These are phyloP conservation scores for Drosophila mercatorum DNA, from an alignment of 2,888 invertebrate genomes.

Conservation along the genomic window DNA sequence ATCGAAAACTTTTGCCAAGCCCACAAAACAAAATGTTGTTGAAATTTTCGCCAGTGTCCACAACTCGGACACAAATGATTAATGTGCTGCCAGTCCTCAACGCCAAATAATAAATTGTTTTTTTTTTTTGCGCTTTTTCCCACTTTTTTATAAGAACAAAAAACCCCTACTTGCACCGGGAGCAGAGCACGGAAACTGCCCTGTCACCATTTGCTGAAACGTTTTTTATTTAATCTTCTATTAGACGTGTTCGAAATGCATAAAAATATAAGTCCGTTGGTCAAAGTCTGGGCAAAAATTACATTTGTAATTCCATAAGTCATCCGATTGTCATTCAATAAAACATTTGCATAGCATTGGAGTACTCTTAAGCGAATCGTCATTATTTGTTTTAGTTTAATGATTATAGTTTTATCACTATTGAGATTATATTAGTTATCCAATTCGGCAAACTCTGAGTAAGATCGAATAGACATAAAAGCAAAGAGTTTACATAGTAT, in stretches of 20 bases:
- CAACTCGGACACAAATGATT: slow-evolving; percentile 76
- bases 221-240: slow-evolving; percentile 61
- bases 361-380: background rate
- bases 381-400: background rate
- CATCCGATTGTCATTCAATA: background rate
- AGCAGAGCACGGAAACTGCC: slow-evolving; percentile 40
- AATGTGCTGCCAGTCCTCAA: slow-evolving; percentile 58
- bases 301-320: slow-evolving; percentile 5
- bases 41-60: slow-evolving; percentile 70
- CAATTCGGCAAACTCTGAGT: background rate
- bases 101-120: slow-evolving; percentile 75
- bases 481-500: no score
- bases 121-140: slow-evolving; percentile 13
- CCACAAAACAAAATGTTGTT: slow-evolving; percentile 54
- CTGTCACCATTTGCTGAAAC: slow-evolving; percentile 70
- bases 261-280: slow-evolving; percentile 28
- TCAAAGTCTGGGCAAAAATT: slow-evolving; percentile 4
- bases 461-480: background rate
- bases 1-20: slow-evolving; percentile 60
- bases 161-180: slow-evolving; percentile 21
- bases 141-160: slow-evolving; percentile 29
- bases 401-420: no score
- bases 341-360: background rate
- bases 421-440: no score
- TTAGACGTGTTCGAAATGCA: slow-evolving; percentile 66